Evolutionary conservation across 2,797 vertebrate species (phyloP).

Genomic region (Enteromius paludinosus): DNA sequence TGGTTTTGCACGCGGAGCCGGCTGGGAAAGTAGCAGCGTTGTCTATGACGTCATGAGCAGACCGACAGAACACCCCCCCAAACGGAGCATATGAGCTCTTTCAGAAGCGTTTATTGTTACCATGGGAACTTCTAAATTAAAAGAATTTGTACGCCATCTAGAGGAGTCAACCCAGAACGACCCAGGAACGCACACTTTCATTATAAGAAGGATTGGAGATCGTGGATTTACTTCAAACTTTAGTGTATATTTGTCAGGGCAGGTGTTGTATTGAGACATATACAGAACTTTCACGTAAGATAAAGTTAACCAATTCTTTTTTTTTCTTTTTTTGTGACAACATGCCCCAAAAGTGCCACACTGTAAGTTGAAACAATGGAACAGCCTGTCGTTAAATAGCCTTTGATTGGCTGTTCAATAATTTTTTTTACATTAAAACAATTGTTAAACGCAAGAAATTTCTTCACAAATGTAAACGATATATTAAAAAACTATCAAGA

Average conservation of each 20-base stretch:
- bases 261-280: background rate
- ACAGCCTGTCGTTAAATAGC: no score
- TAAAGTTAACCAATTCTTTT: background rate
- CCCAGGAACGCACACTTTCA: background rate
- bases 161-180: background rate
- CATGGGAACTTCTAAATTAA: conserved; percentile 8
- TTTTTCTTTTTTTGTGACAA: background rate
- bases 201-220: background rate
- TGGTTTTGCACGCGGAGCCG: background rate
- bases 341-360: background rate
- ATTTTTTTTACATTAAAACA: background rate
- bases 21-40: background rate
- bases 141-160: conserved; percentile 37
- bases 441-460: background rate
- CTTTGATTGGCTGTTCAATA: no score
- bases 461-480: no score
- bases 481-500: no score
- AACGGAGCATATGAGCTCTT: background rate
- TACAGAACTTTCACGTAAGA: background rate
- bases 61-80: no score
- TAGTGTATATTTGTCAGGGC: background rate
- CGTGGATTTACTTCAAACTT: no score
- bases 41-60: conserved; percentile 16
- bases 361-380: background rate
- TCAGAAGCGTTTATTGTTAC: background rate